Percentiles rank a stretch among this genome's conserved stretches.
These are phyloP conservation scores for Python bivittatus DNA, from an alignment of 2,113 vertebrate genomes.

Conservation along the genomic window DNA sequence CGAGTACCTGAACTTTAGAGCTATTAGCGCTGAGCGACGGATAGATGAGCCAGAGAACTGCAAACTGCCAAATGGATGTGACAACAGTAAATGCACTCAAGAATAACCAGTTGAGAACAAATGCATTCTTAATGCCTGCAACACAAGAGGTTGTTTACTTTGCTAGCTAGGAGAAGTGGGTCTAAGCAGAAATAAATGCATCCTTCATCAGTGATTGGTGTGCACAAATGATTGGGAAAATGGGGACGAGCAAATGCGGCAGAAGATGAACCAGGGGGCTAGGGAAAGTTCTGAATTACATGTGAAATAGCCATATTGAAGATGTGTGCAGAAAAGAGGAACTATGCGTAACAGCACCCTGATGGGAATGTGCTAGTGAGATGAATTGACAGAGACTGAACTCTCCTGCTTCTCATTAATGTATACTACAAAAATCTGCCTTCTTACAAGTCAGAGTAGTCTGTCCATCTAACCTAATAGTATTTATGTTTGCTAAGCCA, in stretches of 20 bases:
- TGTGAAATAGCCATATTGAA: neutral
- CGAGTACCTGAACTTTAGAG: conserved; percentile 58
- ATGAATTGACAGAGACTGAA: neutral
- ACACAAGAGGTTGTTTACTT: conserved; percentile 61
- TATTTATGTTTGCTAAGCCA: neutral
- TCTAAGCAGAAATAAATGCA: conserved; percentile 50
- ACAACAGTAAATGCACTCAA: conserved; percentile 71
- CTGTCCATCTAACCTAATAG: too few species aligned
- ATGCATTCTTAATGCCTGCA: conserved; percentile 64
- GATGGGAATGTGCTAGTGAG: neutral
- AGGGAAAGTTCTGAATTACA: neutral
- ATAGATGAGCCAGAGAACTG: conserved; percentile 42
- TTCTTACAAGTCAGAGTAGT: neutral
- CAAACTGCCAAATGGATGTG: conserved; percentile 66
- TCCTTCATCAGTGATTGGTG: conserved; percentile 47
- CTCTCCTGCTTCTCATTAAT: neutral
- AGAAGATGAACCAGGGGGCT: neutral
- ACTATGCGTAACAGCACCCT: neutral
- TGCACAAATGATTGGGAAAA: conserved; percentile 32
- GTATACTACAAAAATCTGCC: neutral
- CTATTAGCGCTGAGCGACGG: conserved; percentile 41
- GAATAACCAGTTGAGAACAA: conserved; percentile 66
- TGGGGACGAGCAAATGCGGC: conserved; percentile 26
- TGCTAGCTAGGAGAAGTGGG: conserved; percentile 46
- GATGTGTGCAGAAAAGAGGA: neutral